phyloP scores from a whole-genome alignment of 2,797 vertebrate genomes.

The Pyrocephalus nanus region DNA sequence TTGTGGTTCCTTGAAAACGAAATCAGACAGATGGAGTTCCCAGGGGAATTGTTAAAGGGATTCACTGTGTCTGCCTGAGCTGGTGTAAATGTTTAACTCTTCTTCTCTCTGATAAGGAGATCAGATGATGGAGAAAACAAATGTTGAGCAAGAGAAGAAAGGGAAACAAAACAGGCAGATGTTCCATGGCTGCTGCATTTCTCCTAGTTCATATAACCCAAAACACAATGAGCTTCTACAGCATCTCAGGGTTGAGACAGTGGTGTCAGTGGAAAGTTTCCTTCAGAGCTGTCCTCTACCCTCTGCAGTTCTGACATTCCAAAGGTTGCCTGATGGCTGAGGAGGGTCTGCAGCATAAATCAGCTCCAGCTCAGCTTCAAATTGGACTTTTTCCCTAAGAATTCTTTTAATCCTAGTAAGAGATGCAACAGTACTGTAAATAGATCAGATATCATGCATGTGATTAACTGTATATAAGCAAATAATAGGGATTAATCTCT shows the following conservation, averaged over 20 bases:
- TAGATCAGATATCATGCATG: not conserved
- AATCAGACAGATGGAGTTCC: not conserved
- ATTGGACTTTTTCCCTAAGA: not conserved
- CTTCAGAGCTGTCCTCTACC: not conserved
- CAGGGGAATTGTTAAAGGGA: not conserved
- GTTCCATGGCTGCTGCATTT: not conserved
- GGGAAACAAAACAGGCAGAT: not conserved
- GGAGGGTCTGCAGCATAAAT: not conserved
- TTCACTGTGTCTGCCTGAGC: not conserved
- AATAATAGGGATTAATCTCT: not conserved
- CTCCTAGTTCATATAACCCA: not conserved
- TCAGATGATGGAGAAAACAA: not conserved
- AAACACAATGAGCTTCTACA: not conserved
- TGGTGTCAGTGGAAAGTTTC: not conserved
- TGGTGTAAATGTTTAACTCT: not conserved
- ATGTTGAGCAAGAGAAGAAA: not conserved
- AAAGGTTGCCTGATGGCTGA: not conserved
- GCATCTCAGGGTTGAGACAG: fast-evolving
- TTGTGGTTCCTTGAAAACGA: not conserved
- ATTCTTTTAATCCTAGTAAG: not conserved
- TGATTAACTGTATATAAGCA: not conserved
- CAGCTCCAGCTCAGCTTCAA: not conserved
- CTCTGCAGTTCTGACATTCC: not conserved
- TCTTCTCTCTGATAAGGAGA: not conserved
- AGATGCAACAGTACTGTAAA: not conserved